Base-by-base conservation (phyloP, 2,888 invertebrate species). In the Sesia bembeciformis region DNA sequence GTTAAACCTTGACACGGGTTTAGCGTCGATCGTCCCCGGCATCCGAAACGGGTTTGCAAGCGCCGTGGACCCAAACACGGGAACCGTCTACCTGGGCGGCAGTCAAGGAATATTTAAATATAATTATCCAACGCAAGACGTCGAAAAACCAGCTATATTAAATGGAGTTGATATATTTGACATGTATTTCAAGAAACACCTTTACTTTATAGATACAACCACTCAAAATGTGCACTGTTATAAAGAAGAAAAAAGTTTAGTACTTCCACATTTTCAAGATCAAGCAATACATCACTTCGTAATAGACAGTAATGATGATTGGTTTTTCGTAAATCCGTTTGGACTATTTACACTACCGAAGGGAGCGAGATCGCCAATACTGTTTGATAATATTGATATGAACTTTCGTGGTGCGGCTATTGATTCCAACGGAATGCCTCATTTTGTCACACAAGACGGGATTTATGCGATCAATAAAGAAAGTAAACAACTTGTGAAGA, bases 31-130 rank as follows among this genome's bases (percentile, higher is more conserved):
- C 51, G 66, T 82, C 54, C 76, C 77, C 42, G 70, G 74, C 56
- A 76, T 83, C 54, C 72, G 75, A 23, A 81, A 83, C 57, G 83
- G 83, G 4, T 83, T 76, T 49, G 78, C 82, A 5, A 78, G 78
- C 60, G 77, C 83, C 5, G 71, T 81, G n/a, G 74, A 82, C 55
- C 72, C 76, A 40, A 57, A 55, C 4, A 66, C 67, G 6, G 71
- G 78, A 43, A 60, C 62, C 6, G 74, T 78, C 4, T 83, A 72
- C 57, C 69, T 83, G 4, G 82, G 81, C 49, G 83, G 81, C 0
- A 81, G 81, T 59, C 70, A 79, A 52, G 81, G 81, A n/a, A 78
- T 82, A 61, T 82, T 66, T 59, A 65, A 66, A 57, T 82, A 73
- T 62, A 75, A 76, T 65, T 73, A 74, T 52, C 23, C 50, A 39